Conservation (phyloP, 2,113 vertebrate species). For the Ranitomeya imitator region DNA sequence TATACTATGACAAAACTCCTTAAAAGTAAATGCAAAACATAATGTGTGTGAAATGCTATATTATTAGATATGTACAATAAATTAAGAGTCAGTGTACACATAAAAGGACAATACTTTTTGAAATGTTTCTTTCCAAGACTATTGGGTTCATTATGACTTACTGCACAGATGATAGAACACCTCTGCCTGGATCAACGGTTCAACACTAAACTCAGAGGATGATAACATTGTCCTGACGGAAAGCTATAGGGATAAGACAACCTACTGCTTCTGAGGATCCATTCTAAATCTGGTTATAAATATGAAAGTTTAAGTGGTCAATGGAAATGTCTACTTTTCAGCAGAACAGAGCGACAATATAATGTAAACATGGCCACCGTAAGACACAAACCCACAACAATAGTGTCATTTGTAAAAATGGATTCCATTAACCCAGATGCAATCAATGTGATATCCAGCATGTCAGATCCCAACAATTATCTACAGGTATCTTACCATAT, state of each 20-base stretch:
- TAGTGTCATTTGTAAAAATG: constrained; percentile 19
- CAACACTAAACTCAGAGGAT: not conserved
- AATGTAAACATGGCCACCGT: constrained; percentile 20
- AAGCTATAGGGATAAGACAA: not conserved
- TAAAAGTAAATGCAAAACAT: not conserved
- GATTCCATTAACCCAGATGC: not conserved
- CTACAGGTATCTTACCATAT: constrained; percentile 12
- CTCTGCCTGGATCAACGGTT: not conserved
- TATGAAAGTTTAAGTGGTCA: not conserved
- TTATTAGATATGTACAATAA: constrained; percentile 26
- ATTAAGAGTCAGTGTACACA: not conserved
- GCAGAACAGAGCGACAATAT: not conserved
- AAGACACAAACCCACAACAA: constrained; percentile 18
- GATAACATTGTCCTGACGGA: not conserved
- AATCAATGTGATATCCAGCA: constrained; percentile 24
- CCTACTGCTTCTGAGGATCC: not conserved
- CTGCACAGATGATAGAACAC: not conserved
- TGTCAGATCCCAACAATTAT: constrained; percentile 14
- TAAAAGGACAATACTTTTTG: not conserved
- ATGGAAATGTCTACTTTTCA: not conserved
- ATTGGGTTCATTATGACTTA: not conserved
- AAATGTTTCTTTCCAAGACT: constrained; percentile 30
- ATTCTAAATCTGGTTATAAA: not conserved
- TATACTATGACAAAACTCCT: not conserved
- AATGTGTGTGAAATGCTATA: not conserved